Evolutionary conservation across 2,797 vertebrate genomes (phyloP).

Genomic region (Enteromius paludinosus): DNA sequence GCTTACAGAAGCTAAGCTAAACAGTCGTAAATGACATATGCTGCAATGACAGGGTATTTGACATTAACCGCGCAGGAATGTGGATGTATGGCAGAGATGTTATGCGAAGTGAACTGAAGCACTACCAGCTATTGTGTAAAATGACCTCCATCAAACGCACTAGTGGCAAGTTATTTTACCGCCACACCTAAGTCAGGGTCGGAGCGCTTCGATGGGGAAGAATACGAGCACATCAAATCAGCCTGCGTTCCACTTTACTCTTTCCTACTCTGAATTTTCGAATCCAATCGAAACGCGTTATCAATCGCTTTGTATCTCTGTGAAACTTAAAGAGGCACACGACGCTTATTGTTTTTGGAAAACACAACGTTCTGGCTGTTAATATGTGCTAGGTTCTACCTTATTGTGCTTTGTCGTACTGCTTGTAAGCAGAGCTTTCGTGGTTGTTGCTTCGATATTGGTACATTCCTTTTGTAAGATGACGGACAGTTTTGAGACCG

Average conservation of each 20-base stretch:
- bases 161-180: constrained; percentile 28
- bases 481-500: constrained; percentile 54
- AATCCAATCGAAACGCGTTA: neutral
- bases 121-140: constrained; percentile 41
- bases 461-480: constrained; percentile 74
- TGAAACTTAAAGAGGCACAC: constrained; percentile 65
- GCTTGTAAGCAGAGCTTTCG: constrained; percentile 51
- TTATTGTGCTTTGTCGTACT: constrained; percentile 44
- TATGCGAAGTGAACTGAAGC: neutral
- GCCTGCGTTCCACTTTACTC: constrained; percentile 40
- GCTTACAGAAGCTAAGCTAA: constrained; percentile 18
- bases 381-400: constrained; percentile 72
- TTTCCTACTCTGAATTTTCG: constrained; percentile 12
- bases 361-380: constrained; percentile 71
- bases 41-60: constrained; percentile 33
- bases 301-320: constrained; percentile 74
- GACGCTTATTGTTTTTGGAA: constrained; percentile 64
- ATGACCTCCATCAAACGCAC: constrained; percentile 34
- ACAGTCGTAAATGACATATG: constrained; percentile 14
- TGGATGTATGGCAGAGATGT: constrained; percentile 23
- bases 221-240: constrained; percentile 32
- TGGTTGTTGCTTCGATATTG: constrained; percentile 65
- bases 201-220: neutral
- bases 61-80: neutral
- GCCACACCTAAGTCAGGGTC: constrained; percentile 36